phyloP scores from a whole-genome alignment of 2,888 invertebrate species.

The Plagodis pulveraria region DNA sequence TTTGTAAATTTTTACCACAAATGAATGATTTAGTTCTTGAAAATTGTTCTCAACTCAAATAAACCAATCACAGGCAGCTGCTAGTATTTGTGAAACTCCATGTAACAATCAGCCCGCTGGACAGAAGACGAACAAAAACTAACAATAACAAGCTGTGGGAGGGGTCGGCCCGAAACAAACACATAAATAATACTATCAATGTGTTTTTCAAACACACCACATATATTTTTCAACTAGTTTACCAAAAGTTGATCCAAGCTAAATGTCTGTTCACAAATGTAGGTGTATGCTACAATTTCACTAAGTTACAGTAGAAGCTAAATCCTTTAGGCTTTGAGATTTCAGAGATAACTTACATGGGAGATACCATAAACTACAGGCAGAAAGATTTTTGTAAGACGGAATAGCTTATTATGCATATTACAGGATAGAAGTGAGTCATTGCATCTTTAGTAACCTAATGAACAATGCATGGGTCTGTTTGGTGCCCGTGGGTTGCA shows the following conservation, averaged over 20 bases:
- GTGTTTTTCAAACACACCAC: conserved; percentile 2
- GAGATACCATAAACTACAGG: too few species aligned
- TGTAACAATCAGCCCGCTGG: conserved; percentile 1
- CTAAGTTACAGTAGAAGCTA: too few species aligned
- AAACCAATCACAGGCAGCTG: conserved; percentile 1
- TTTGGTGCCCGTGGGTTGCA: background rate
- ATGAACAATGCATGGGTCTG: background rate
- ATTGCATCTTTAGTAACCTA: too few species aligned
- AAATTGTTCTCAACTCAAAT: background rate
- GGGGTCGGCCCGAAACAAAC: conserved; percentile 46
- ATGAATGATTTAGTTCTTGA: too few species aligned
- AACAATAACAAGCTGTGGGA: conserved; percentile 48
- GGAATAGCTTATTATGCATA: too few species aligned
- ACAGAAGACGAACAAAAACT: conserved; percentile 37
- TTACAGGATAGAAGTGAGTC: too few species aligned
- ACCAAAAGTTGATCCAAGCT: background rate
- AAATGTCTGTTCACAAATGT: too few species aligned
- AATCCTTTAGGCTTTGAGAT: too few species aligned
- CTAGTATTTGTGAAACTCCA: background rate
- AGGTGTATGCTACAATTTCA: too few species aligned
- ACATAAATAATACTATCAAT: conserved; percentile 2
- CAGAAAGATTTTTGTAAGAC: too few species aligned
- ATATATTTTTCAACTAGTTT: conserved; percentile 8
- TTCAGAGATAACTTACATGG: too few species aligned
- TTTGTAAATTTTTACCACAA: too few species aligned